Conservation (phyloP, 2,797 vertebrate species). For the Aphelocoma californica region DNA sequence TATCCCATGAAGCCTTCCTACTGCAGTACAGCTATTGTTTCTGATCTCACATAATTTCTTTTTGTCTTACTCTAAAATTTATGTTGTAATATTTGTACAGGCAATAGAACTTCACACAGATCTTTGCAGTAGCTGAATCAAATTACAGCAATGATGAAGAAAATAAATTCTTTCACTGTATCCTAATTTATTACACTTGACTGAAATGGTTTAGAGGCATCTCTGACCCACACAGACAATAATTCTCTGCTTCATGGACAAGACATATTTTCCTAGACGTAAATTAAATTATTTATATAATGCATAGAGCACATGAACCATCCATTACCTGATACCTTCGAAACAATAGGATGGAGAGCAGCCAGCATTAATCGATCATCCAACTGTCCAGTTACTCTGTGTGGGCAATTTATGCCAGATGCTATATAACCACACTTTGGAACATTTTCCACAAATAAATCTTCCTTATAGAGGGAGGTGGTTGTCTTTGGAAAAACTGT, state of each 20-base stretch:
- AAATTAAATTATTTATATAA: constrained; percentile 49
- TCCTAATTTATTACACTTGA: constrained; percentile 22
- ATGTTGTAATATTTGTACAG: background rate
- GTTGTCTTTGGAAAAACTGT: constrained; percentile 4
- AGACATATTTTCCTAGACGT: background rate
- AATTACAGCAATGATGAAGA: background rate
- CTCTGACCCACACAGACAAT: background rate
- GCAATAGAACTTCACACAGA: background rate
- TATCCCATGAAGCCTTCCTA: background rate
- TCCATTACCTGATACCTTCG: background rate
- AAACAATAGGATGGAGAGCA: constrained; percentile 35
- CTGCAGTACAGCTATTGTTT: background rate
- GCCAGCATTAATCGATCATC: constrained; percentile 41
- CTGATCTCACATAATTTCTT: background rate
- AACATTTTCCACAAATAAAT: constrained; percentile 51
- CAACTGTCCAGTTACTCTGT: background rate
- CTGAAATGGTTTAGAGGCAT: constrained; percentile 29
- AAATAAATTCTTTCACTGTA: constrained; percentile 22
- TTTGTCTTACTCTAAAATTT: background rate
- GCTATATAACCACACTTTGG: constrained; percentile 9
- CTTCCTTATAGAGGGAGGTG: background rate
- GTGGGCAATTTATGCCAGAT: constrained; percentile 37
- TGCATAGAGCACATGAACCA: background rate
- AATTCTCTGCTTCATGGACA: constrained; percentile 5
- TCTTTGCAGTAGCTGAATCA: background rate